These are phyloP conservation scores for Noctilio leporinus DNA, from an alignment of 2,113 vertebrate species.

Conservation along the genomic window DNA sequence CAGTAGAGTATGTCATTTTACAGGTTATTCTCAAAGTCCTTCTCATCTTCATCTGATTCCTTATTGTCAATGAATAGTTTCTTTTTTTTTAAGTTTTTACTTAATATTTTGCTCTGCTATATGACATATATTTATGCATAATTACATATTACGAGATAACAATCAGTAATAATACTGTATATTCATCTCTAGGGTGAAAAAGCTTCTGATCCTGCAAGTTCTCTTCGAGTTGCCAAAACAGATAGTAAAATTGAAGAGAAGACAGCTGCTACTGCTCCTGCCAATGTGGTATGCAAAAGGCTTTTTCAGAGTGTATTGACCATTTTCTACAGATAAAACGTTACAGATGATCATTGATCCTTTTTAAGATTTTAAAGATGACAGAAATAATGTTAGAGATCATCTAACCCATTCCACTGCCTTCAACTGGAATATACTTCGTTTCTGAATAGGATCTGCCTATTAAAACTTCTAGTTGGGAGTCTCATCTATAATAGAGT, in stretches of 20 bases:
- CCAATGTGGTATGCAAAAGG: slow-evolving; percentile 84
- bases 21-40: background rate
- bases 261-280: slow-evolving; percentile 78
- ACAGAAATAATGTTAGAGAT: background rate
- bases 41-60: background rate
- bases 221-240: slow-evolving; percentile 89
- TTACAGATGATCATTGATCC: background rate
- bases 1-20: background rate
- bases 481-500: background rate
- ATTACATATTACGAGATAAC: background rate
- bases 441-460: background rate
- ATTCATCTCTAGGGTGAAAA: slow-evolving; percentile 85
- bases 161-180: background rate
- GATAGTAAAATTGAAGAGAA: slow-evolving; percentile 92
- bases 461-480: background rate
- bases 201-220: slow-evolving; percentile 83
- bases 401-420: background rate
- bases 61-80: background rate
- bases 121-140: slow-evolving; percentile 2
- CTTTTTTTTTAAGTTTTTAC: no score
- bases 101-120: background rate
- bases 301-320: background rate
- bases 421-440: background rate
- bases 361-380: background rate
- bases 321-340: background rate